Percentiles rank a stretch among this genome's conserved stretches.
Evolutionary conservation across 2,113 vertebrate species (phyloP).

Genomic region (Pterocles orientalis): DNA sequence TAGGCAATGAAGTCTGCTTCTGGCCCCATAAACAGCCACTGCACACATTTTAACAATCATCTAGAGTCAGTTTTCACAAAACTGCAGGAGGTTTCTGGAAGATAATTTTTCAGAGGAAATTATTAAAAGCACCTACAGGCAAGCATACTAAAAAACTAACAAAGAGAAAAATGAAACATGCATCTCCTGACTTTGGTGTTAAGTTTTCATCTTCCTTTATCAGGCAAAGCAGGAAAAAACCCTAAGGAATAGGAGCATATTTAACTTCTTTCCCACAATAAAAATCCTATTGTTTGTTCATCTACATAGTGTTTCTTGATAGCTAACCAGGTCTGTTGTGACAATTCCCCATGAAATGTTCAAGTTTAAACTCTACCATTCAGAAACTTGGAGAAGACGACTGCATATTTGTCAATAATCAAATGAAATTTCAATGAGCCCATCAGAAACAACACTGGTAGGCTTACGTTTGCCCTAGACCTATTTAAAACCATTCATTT

Average conservation of each 20-base stretch:
- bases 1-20: background rate
- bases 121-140: background rate
- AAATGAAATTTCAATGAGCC: background rate
- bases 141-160: background rate
- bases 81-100: background rate
- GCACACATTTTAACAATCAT: background rate
- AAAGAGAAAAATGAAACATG: background rate
- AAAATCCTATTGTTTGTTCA: background rate
- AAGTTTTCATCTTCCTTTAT: background rate
- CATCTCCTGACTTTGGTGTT: background rate
- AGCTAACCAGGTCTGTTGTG: background rate
- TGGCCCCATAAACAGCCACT: background rate
- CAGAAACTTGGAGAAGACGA: background rate
- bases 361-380: background rate
- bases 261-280: background rate
- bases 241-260: background rate
- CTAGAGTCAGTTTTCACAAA: background rate
- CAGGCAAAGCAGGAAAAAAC: background rate
- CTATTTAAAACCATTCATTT: background rate
- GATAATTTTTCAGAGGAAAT: background rate
- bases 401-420: background rate
- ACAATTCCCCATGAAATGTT: background rate
- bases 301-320: background rate
- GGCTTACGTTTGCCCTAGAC: background rate
- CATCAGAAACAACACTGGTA: background rate